Evolutionary conservation across 2,888 invertebrate genomes (phyloP).

Genomic region (Myopa tessellatipennis): DNA sequence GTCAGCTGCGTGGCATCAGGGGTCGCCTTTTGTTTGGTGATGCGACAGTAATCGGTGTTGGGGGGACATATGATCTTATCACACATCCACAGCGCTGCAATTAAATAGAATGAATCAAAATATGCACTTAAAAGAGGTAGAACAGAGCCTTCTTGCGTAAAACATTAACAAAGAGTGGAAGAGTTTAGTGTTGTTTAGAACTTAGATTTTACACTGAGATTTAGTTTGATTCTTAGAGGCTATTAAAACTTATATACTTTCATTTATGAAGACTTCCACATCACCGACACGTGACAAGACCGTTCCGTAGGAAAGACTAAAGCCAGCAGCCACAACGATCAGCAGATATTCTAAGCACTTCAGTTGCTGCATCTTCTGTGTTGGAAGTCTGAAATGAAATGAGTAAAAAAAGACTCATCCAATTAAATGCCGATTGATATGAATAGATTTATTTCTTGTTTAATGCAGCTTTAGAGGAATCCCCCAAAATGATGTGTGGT

Average conservation of each 20-base stretch:
- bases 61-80: slow-evolving; percentile 13
- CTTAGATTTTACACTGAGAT: neutral
- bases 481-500: neutral
- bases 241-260: slow-evolving; percentile 4
- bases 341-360: neutral
- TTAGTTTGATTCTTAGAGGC: neutral
- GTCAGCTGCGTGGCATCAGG: neutral
- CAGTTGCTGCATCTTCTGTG: slow-evolving; percentile 11
- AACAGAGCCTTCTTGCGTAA: neutral
- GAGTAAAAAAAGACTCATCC: neutral
- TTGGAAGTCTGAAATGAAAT: slow-evolving; percentile 1
- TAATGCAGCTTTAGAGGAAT: neutral
- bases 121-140: neutral
- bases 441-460: neutral
- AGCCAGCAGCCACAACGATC: neutral
- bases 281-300: neutral
- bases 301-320: neutral
- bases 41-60: slow-evolving; percentile 24
- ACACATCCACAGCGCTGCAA: slow-evolving; percentile 28
- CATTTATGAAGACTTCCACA: slow-evolving; percentile 10
- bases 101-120: neutral
- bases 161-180: neutral
- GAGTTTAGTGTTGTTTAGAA: neutral
- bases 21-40: neutral
- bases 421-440: neutral